A percentile compares a stretch with the other conserved stretches of the same genome.
phyloP scores from a whole-genome alignment of 2,888 invertebrate genomes.

The Urechis unicinctus region DNA sequence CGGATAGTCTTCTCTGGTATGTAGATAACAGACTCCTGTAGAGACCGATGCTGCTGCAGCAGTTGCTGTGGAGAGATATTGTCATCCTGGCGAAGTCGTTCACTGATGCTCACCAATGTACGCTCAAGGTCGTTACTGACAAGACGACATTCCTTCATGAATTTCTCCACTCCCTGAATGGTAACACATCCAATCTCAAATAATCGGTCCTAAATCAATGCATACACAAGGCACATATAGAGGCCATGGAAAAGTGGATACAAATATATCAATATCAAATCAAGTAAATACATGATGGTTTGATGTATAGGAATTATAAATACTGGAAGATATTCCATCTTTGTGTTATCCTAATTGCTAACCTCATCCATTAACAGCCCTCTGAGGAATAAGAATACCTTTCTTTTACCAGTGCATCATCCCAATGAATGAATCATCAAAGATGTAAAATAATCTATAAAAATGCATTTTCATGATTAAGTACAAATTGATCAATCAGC shows the following conservation, averaged over 20 bases:
- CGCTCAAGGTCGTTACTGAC: slow-evolving; percentile 61
- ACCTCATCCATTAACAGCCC: too few relatives aligned
- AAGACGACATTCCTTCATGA: slow-evolving; percentile 59
- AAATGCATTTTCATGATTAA: background rate
- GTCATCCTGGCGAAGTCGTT: slow-evolving; percentile 57
- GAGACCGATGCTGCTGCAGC: slow-evolving; percentile 33
- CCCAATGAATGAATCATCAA: too few relatives aligned
- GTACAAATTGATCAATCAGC: background rate
- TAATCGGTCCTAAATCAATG: too few relatives aligned
- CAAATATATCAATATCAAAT: background rate
- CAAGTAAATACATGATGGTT: too few relatives aligned
- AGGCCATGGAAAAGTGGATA: slow-evolving; percentile 11
- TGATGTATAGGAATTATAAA: too few relatives aligned
- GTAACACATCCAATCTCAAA: slow-evolving; percentile 2
- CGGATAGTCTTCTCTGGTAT: slow-evolving; percentile 6
- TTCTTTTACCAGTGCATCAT: too few relatives aligned
- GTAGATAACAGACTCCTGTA: slow-evolving; percentile 20
- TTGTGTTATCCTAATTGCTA: too few relatives aligned
- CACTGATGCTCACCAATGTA: slow-evolving; percentile 51
- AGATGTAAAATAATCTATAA: too few relatives aligned
- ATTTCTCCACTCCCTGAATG: slow-evolving; percentile 64
- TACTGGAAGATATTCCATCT: too few relatives aligned
- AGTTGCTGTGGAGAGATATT: slow-evolving; percentile 35
- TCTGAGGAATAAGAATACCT: too few relatives aligned
- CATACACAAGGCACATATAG: too few relatives aligned